Conservation (phyloP, 2,113 vertebrate species). For the Boulengeromyrus knoepffleri region DNA sequence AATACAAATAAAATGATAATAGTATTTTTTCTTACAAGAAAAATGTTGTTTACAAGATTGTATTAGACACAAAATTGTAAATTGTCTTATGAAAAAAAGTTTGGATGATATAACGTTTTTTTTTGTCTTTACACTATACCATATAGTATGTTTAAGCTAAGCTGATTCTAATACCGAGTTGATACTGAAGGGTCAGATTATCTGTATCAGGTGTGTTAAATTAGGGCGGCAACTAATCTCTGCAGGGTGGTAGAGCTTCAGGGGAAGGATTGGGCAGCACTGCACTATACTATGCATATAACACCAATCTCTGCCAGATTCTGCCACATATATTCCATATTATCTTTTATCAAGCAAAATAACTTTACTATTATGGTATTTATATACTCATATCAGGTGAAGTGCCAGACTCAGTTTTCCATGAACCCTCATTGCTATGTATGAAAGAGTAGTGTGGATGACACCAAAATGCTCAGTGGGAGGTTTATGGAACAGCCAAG, state of each 20-base stretch:
- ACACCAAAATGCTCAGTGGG: not conserved
- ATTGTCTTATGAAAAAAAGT: not conserved
- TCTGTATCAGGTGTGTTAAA: not conserved
- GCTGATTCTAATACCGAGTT: not conserved
- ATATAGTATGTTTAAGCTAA: not conserved
- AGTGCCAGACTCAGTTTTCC: not conserved
- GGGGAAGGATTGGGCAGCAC: not conserved
- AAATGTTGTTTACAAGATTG: not conserved
- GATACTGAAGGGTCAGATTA: not conserved
- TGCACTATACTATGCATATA: not conserved
- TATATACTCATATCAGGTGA: not conserved
- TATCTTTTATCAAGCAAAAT: not conserved
- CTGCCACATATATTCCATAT: not conserved
- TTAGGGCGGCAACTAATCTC: not conserved
- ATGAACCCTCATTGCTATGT: not conserved
- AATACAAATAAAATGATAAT: not conserved
- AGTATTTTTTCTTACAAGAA: not conserved
- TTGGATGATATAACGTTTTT: not conserved
- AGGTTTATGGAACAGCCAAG: not conserved
- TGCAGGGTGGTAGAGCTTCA: not conserved
- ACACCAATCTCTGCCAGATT: not conserved
- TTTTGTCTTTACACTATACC: not conserved
- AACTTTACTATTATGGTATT: not conserved
- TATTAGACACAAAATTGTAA: not conserved
- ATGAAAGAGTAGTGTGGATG: not conserved